phyloP scores from a whole-genome alignment of 2,888 invertebrate genomes.

The Nomada ruficornis region DNA sequence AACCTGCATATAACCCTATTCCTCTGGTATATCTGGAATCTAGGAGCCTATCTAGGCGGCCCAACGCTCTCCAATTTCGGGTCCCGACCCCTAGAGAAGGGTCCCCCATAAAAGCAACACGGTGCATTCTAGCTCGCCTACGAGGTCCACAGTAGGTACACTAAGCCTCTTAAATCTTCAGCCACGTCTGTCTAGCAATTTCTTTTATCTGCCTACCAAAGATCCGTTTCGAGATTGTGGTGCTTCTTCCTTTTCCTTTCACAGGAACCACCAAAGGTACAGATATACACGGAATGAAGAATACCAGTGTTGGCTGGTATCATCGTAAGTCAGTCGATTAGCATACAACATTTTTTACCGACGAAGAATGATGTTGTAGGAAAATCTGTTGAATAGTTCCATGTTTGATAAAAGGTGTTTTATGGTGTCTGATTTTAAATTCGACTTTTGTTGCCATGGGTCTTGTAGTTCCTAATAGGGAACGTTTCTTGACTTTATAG shows the following conservation, averaged over 20 bases:
- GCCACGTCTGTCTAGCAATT: conserved; percentile 59
- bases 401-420: neutral
- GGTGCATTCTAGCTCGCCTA: conserved; percentile 60
- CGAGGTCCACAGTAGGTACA: conserved; percentile 39
- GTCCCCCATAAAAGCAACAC: conserved; percentile 67
- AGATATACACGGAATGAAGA: conserved; percentile 44
- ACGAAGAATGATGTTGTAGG: neutral
- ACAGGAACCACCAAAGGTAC: conserved; percentile 28
- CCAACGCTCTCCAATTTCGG: conserved; percentile 71
- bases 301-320: conserved; percentile 19
- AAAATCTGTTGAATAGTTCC: neutral
- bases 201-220: conserved; percentile 58
- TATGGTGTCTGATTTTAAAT: neutral
- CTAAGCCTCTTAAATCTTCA: conserved; percentile 74
- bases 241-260: conserved; percentile 21
- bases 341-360: conserved; percentile 11
- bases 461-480: neutral
- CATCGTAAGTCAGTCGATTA: conserved; percentile 36
- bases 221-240: conserved; percentile 64
- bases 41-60: conserved; percentile 72
- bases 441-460: neutral
- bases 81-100: conserved; percentile 67
- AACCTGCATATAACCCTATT: conserved; percentile 74
- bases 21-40: conserved; percentile 76
- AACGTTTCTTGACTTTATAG: no score